Conservation (phyloP, 2,113 vertebrate species). For the Anguilla rostrata region DNA sequence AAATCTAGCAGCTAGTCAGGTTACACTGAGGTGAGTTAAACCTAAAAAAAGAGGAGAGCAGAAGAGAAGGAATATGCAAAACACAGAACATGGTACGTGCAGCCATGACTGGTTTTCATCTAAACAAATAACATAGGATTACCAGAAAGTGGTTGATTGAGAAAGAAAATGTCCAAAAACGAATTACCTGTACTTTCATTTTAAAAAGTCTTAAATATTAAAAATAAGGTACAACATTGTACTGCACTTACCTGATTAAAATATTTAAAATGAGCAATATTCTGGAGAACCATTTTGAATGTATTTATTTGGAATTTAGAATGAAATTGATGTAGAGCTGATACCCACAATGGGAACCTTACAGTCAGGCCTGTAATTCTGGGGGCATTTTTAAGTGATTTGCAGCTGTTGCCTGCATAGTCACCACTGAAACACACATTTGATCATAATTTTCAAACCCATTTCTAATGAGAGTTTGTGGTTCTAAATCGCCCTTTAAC, state of each 20-base stretch:
- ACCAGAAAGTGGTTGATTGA: not conserved
- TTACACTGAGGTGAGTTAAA: not conserved
- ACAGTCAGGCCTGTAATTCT: not conserved
- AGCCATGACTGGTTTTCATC: not conserved
- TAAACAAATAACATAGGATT: not conserved
- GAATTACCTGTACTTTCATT: too few relatives aligned
- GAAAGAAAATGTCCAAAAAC: too few relatives aligned
- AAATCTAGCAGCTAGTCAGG: not conserved
- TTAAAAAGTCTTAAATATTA: too few relatives aligned
- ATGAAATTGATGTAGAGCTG: not conserved
- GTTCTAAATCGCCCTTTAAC: too few relatives aligned
- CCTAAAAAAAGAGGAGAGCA: not conserved
- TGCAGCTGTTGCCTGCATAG: not conserved
- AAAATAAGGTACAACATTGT: too few relatives aligned
- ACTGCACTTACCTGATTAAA: too few relatives aligned
- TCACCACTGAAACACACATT: not conserved
- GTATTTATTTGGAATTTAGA: too few relatives aligned
- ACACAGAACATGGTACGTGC: not conserved
- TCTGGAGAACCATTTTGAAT: not conserved
- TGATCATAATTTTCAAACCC: too few relatives aligned
- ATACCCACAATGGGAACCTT: not conserved
- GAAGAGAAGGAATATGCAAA: not conserved
- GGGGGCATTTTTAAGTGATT: not conserved
- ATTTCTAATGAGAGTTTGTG: too few relatives aligned
- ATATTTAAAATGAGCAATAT: too few relatives aligned